Percentiles rank a stretch among this genome's conserved stretches.
Conservation (phyloP, 1,140 invertebrate genomes). For the Pantala flavescens region DNA sequence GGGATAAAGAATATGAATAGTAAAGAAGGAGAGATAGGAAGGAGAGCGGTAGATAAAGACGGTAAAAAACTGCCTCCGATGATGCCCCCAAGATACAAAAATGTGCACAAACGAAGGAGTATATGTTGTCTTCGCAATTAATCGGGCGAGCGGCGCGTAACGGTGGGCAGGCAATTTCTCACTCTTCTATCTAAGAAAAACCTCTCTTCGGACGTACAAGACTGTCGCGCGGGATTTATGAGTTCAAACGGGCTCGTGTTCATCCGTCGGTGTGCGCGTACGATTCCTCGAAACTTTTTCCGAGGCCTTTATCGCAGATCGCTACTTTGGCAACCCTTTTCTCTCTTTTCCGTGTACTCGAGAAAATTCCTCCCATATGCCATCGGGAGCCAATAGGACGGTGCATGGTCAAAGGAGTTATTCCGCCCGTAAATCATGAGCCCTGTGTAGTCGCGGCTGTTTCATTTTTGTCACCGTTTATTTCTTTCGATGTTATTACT, state of each 20-base stretch:
- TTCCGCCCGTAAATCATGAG: no score
- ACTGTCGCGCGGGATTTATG: conserved; percentile 7
- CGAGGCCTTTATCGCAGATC: not conserved
- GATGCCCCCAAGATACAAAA: not conserved
- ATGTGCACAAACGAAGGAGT: not conserved
- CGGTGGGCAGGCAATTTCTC: not conserved
- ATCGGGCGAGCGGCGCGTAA: not conserved
- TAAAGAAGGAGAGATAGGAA: no score
- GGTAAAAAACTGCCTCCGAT: not conserved
- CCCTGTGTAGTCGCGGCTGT: no score
- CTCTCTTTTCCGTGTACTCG: not conserved
- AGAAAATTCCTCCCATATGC: no score
- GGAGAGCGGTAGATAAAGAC: not conserved
- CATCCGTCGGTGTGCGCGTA: not conserved
- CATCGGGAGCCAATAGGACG: no score
- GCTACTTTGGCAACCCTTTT: not conserved
- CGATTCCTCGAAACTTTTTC: not conserved
- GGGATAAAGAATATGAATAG: no score
- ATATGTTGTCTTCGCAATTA: not conserved
- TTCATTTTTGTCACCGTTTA: no score
- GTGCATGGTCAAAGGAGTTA: no score
- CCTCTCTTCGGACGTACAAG: not conserved
- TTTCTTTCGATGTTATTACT: no score
- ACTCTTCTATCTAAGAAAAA: not conserved
- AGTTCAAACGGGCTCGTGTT: not conserved